Evolutionary conservation across 2,888 invertebrate genomes (phyloP).

Genomic region (Panopea generosa): DNA sequence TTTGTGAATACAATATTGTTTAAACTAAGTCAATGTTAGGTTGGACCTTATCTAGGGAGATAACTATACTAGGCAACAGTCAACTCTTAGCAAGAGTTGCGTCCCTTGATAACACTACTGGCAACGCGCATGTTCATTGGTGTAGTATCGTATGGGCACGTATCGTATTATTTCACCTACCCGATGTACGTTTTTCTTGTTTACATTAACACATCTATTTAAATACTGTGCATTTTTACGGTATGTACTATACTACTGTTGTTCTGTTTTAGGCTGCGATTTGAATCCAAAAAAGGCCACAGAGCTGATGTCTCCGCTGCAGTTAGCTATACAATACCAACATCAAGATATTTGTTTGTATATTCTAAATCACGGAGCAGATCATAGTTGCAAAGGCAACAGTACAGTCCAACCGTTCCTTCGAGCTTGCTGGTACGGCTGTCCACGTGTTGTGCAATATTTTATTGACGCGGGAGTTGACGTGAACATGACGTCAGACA

Average conservation of each 20-base stretch:
- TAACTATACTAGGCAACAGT: too few species aligned
- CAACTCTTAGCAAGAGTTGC: too few species aligned
- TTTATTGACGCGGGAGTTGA: constrained; percentile 14
- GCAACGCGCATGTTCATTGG: too few species aligned
- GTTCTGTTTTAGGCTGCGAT: constrained; percentile 22
- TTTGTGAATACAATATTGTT: too few species aligned
- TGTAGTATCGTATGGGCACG: too few species aligned
- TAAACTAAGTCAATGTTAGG: too few species aligned
- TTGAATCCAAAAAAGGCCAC: constrained; percentile 17
- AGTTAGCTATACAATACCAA: constrained; percentile 19
- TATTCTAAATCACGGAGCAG: constrained; percentile 20
- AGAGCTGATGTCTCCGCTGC: constrained; percentile 6
- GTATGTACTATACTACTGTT: neutral
- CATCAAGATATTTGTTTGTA: constrained; percentile 35
- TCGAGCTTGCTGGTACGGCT: constrained; percentile 25
- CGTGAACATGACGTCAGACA: neutral
- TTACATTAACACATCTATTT: too few species aligned
- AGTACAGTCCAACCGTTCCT: constrained; percentile 10
- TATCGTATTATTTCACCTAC: too few species aligned
- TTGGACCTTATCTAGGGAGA: too few species aligned
- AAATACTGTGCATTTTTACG: too few species aligned
- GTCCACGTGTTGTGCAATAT: constrained; percentile 21
- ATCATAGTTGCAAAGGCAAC: constrained; percentile 8
- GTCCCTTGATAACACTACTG: too few species aligned
- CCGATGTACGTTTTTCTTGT: too few species aligned